These are phyloP conservation scores for Trachelus iudaicus DNA, from an alignment of 2,888 invertebrate genomes.

Conservation along the genomic window DNA sequence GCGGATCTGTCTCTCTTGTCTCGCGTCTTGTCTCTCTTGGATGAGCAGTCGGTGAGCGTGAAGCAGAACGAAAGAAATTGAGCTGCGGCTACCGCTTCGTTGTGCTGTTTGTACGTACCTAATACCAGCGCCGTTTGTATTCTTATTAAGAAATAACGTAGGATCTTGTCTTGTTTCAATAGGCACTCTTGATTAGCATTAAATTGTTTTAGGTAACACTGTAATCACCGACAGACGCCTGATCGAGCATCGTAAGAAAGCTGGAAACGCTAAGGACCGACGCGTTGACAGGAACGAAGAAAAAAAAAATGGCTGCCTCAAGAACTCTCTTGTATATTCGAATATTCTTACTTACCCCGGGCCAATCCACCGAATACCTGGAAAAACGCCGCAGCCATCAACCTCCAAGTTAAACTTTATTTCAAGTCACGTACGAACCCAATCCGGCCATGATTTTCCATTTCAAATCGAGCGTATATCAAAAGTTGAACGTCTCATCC, in stretches of 20 bases:
- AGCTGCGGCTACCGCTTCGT: not conserved
- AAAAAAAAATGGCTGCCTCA: not conserved
- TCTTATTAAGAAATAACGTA: not conserved
- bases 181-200: not conserved
- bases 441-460: constrained; percentile 62
- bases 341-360: too few species aligned
- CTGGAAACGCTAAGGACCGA: not conserved
- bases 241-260: not conserved
- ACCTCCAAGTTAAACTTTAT: constrained; percentile 45
- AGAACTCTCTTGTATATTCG: not conserved
- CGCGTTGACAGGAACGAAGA: not conserved
- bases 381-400: constrained; percentile 16
- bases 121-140: not conserved
- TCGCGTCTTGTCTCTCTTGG: not conserved
- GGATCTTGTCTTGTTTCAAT: not conserved
- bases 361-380: not conserved
- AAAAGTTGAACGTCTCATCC: constrained; percentile 57
- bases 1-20: not conserved
- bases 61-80: not conserved
- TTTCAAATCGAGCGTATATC: constrained; percentile 63
- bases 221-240: not conserved
- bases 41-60: not conserved
- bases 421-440: constrained; percentile 61
- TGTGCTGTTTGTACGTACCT: not conserved
- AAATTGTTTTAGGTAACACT: not conserved